phyloP scores from a whole-genome alignment of 2,888 invertebrate genomes.

The Sicus ferrugineus region DNA sequence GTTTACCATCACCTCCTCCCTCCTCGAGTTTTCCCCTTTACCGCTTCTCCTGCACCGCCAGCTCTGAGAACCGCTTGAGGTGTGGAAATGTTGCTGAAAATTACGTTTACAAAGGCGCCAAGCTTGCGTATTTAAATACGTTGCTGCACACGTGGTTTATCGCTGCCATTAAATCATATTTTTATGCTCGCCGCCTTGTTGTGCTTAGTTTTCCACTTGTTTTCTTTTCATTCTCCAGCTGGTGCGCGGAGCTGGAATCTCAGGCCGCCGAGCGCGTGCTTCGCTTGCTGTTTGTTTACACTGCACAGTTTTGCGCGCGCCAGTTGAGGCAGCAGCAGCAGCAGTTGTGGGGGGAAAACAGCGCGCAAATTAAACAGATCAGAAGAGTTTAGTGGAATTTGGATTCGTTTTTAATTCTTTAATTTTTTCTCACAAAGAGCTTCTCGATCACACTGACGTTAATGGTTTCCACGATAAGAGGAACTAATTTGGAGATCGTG shows the following conservation, averaged over 20 bases:
- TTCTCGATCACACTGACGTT: no score
- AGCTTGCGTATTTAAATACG: slow-evolving; percentile 62
- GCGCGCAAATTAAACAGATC: slow-evolving; percentile 26
- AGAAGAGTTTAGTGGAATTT: background rate
- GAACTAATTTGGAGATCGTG: no score
- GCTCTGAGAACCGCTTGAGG: background rate
- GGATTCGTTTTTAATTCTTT: slow-evolving; percentile 2
- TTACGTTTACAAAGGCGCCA: slow-evolving; percentile 65
- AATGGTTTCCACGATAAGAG: no score
- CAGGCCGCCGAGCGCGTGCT: slow-evolving; percentile 45
- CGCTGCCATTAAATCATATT: slow-evolving; percentile 65
- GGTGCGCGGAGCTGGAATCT: slow-evolving; percentile 21
- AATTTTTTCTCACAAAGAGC: no score
- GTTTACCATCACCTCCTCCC: no score
- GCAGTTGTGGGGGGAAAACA: slow-evolving; percentile 1
- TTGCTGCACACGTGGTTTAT: slow-evolving; percentile 63
- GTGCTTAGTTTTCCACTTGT: slow-evolving; percentile 40
- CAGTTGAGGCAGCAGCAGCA: background rate
- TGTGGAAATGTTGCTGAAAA: slow-evolving; percentile 47
- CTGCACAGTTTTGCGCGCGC: slow-evolving; percentile 58
- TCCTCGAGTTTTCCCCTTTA: no score
- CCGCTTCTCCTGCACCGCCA: no score
- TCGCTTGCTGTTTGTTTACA: slow-evolving; percentile 62
- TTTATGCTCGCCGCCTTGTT: slow-evolving; percentile 48
- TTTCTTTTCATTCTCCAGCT: slow-evolving; percentile 29